These are phyloP conservation scores for Venusia cambrica DNA, from an alignment of 2,888 invertebrate species.

Conservation along the genomic window DNA sequence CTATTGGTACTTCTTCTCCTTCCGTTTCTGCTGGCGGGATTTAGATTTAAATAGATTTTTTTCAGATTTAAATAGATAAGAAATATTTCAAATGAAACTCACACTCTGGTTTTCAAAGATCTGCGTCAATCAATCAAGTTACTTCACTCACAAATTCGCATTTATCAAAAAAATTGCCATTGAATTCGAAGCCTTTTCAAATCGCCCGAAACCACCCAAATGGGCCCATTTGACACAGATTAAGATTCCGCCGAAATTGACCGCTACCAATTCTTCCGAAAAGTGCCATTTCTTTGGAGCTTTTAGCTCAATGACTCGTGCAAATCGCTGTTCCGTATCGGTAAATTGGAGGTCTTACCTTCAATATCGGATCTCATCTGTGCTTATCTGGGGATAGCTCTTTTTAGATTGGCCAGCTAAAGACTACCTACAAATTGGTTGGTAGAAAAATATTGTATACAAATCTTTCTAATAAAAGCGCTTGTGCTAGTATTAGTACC, in stretches of 20 bases:
- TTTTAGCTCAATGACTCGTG: constrained; percentile 30
- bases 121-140: neutral
- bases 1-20: too few species aligned
- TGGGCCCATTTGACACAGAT: constrained; percentile 22
- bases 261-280: constrained; percentile 24
- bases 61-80: too few species aligned
- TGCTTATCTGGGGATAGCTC: constrained; percentile 23
- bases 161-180: constrained; percentile 7
- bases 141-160: neutral
- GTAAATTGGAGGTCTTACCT: constrained; percentile 30
- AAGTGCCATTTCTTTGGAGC: constrained; percentile 19
- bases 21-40: too few species aligned
- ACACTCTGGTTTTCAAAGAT: neutral
- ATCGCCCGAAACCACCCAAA: constrained; percentile 13
- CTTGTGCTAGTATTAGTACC: too few species aligned
- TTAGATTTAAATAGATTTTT: too few species aligned
- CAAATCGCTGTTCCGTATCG: constrained; percentile 28
- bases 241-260: constrained; percentile 24
- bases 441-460: constrained; percentile 11
- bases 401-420: constrained; percentile 15
- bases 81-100: too few species aligned
- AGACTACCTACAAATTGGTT: neutral
- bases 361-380: constrained; percentile 25
- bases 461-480: too few species aligned
- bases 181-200: constrained; percentile 9